Conservation (phyloP, 2,797 vertebrate species). For the Lagodon rhomboides region DNA sequence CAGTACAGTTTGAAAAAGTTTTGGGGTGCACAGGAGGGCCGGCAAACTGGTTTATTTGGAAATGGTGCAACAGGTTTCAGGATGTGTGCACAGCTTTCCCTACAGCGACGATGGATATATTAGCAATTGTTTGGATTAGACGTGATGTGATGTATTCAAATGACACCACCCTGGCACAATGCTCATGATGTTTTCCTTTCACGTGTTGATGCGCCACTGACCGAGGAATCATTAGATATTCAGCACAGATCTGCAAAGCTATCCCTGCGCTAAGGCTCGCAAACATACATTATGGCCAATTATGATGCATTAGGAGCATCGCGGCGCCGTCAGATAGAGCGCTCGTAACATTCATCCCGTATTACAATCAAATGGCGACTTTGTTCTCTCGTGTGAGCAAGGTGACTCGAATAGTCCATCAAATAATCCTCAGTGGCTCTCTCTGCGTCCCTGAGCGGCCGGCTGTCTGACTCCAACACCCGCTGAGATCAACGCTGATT, state of each 20-base stretch:
- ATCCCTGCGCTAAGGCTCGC: constrained; percentile 33
- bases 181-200: constrained; percentile 72
- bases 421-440: constrained; percentile 31
- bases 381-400: constrained; percentile 51
- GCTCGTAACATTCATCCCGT: constrained; percentile 48
- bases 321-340: constrained; percentile 31
- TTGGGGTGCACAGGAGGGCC: constrained; percentile 21
- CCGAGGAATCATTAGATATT: constrained; percentile 60
- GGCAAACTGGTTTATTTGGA: constrained; percentile 49
- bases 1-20: constrained; percentile 46
- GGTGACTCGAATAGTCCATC: constrained; percentile 52
- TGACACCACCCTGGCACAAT: constrained; percentile 30
- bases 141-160: constrained; percentile 60
- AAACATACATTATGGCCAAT: constrained; percentile 62
- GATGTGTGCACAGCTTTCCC: constrained; percentile 61
- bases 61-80: constrained; percentile 43
- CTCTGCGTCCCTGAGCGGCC: constrained; percentile 25
- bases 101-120: constrained; percentile 40
- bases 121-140: constrained; percentile 66
- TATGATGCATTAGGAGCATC: constrained; percentile 59
- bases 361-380: constrained; percentile 57
- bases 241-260: constrained; percentile 46
- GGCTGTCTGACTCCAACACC: constrained; percentile 34
- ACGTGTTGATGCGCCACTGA: constrained; percentile 67
- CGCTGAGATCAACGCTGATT: constrained; percentile 11